Conservation (phyloP, 1,140 invertebrate genomes). For the Listronotus bonariensis region DNA sequence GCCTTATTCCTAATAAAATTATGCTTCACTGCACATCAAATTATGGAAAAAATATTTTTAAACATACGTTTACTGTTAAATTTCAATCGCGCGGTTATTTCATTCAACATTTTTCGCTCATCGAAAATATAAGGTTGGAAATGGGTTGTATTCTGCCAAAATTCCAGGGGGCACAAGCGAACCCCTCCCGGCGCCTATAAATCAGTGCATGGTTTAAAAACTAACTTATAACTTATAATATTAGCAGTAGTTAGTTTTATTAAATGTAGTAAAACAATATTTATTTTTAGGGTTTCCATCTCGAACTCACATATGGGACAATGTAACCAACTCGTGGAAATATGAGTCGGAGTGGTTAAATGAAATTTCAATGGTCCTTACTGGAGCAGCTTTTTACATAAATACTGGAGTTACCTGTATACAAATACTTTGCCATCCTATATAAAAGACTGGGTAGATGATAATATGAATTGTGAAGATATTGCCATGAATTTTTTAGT, state of each 20-base stretch:
- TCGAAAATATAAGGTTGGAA: too few relatives aligned
- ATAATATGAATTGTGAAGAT: conserved; percentile 94
- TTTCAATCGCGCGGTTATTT: too few relatives aligned
- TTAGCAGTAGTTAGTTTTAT: neutral
- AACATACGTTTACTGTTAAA: too few relatives aligned
- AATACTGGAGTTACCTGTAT: conserved; percentile 91
- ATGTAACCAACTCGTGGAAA: conserved; percentile 78
- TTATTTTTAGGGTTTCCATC: conserved; percentile 77
- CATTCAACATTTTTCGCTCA: too few relatives aligned
- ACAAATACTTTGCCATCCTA: conserved; percentile 79
- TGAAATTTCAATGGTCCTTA: conserved; percentile 90
- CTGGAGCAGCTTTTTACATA: conserved; percentile 94
- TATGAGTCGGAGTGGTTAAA: conserved; percentile 96
- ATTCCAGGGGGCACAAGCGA: too few relatives aligned
- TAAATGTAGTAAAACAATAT: too few relatives aligned
- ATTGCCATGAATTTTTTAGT: conserved; percentile 95
- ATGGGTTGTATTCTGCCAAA: too few relatives aligned
- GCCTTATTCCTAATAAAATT: too few relatives aligned
- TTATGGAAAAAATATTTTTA: too few relatives aligned
- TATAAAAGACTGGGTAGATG: conserved; percentile 78
- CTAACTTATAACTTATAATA: neutral
- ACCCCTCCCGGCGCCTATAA: too few relatives aligned
- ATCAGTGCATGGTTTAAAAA: neutral
- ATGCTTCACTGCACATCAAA: too few relatives aligned
- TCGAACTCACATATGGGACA: conserved; percentile 88